These are phyloP conservation scores for Elgaria multicarinata DNA, from an alignment of 2,113 vertebrate genomes.

Conservation along the genomic window DNA sequence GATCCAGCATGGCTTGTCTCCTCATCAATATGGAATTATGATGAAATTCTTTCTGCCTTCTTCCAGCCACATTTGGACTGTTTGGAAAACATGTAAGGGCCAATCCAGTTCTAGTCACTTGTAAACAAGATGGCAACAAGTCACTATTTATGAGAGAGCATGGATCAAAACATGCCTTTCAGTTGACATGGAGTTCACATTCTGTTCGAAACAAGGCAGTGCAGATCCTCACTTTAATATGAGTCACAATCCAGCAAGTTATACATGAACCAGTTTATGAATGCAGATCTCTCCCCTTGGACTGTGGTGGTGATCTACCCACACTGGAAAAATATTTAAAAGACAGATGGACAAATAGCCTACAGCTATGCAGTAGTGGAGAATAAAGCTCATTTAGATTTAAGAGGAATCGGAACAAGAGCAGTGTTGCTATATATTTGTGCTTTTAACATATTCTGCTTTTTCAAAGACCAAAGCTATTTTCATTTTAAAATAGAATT, in stretches of 20 bases:
- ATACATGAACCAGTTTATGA: not conserved
- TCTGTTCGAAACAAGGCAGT: not conserved
- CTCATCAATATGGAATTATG: no score
- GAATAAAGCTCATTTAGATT: not conserved
- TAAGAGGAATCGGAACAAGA: not conserved
- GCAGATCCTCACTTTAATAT: not conserved
- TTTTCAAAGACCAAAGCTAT: constrained; percentile 70
- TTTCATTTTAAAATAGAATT: constrained; percentile 67
- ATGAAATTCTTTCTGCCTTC: not conserved
- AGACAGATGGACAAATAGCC: not conserved
- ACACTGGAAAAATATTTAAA: not conserved
- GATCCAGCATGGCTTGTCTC: no score
- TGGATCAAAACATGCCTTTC: not conserved
- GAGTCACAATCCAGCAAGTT: not conserved
- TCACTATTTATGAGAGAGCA: not conserved
- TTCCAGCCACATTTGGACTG: not conserved
- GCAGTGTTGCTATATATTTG: constrained; percentile 46
- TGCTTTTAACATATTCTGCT: constrained; percentile 65
- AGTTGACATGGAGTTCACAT: not conserved
- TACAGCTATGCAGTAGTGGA: not conserved
- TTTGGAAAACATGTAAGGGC: not conserved
- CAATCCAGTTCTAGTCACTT: not conserved
- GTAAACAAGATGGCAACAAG: not conserved
- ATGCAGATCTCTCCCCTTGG: not conserved
- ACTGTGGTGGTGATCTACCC: not conserved